These are phyloP conservation scores for Chloroclysta siterata DNA, from an alignment of 2,888 invertebrate species.

Conservation along the genomic window DNA sequence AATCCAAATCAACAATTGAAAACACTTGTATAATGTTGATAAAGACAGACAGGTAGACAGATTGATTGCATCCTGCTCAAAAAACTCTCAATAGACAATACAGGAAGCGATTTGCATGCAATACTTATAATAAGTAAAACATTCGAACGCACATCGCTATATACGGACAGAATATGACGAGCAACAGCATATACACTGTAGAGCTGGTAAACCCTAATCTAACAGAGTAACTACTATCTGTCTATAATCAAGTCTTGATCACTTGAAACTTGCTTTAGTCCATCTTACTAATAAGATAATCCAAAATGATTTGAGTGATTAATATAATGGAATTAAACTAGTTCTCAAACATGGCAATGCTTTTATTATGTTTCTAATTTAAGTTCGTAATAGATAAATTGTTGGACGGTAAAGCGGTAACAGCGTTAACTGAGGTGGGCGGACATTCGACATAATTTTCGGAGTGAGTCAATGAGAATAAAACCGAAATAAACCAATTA, in stretches of 20 bases:
- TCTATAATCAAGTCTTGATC: no score
- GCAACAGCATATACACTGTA: conserved; percentile 4
- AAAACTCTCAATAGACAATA: conserved; percentile 19
- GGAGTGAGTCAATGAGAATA: neutral
- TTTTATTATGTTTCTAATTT: no score
- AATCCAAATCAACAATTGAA: neutral
- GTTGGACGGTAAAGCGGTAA: neutral
- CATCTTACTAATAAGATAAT: no score
- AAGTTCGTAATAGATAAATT: no score
- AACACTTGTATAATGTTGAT: conserved; percentile 1
- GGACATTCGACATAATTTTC: neutral
- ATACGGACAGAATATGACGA: conserved; percentile 13
- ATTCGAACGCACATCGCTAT: conserved; percentile 24
- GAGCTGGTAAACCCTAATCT: conserved; percentile 2
- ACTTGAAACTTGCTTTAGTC: no score
- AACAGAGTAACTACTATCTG: neutral
- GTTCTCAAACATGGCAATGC: no score
- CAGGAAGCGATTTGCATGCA: conserved; percentile 35
- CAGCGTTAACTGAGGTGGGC: neutral
- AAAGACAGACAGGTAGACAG: conserved; percentile 8
- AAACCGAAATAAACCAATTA: no score
- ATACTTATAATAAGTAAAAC: conserved; percentile 12
- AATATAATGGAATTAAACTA: no score
- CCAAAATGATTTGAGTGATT: no score
- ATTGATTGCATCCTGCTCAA: conserved; percentile 20